Base-by-base conservation (phyloP, 2,113 vertebrate species). In the Salminus brasiliensis region DNA sequence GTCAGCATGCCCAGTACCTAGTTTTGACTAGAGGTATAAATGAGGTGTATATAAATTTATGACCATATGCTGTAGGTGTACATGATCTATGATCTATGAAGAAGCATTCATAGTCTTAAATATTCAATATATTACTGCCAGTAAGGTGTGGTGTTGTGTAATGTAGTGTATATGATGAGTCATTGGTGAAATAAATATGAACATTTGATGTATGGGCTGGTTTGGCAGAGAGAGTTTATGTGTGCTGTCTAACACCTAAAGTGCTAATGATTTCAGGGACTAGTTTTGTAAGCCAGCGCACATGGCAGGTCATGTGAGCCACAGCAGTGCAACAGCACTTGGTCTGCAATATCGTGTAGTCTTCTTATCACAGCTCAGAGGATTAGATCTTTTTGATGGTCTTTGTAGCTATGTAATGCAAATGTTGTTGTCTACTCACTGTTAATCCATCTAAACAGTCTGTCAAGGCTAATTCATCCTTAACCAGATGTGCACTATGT, bases 271-370 rank as follows among this genome's bases (percentile, higher is more conserved):
- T 41, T 53, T 67, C 32, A 9, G 16, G 49, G 2, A 39, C 63
- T 57, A 43, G 65, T 16, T 41, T 41, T 77, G 34, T 55, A 77
- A 68, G 74, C 63, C 39, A 15, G 63, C 29, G 34, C 74, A 76
- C 74, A 76, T 76, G 47, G 57, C 57, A 34, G 49, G 47, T 77
- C 63, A 68, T 68, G 63, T 68, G 63, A 77, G 63, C 32, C 16
- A 8, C 27, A 11, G 25, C 45, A 76, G 52, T 2, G 7, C 66
- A 66, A 68, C 53, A 32, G 52, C 74, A 57, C 25, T 63, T 47
- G 2, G 74, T 68, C 36, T 77, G 32, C 45, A 68, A 47, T 36
- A 9, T 29, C 1, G 30, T 18, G 41, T 65, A 8, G 12, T 16
- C 39, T 62, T 11, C 27, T 15, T 62, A 45, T 63, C 10, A 63